A percentile compares a stretch with the other conserved stretches of the same genome.
These are phyloP conservation scores for Ataeniobius toweri DNA, from an alignment of 2,797 vertebrate species.

Conservation along the genomic window DNA sequence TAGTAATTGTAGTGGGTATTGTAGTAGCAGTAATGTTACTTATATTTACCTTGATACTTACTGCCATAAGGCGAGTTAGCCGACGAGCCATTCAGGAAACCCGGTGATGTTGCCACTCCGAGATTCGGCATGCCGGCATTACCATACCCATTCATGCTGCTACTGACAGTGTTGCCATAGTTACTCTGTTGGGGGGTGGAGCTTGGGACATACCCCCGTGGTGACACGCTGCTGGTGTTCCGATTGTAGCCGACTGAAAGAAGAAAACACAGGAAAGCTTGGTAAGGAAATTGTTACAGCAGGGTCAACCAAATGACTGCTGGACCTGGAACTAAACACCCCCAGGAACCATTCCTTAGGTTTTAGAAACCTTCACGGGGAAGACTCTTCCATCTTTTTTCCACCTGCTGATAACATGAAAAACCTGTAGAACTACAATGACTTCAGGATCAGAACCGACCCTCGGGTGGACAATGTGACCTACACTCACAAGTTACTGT, in stretches of 20 bases:
- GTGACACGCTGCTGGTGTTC: constrained; percentile 97
- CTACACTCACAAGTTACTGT: background rate
- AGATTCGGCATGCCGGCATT: constrained; percentile 92
- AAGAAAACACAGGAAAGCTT: constrained; percentile 3
- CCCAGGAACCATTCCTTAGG: background rate
- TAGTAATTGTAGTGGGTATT: background rate
- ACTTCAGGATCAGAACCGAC: background rate
- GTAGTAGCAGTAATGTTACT: background rate
- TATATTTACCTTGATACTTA: constrained; percentile 90
- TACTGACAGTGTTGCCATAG: constrained; percentile 94
- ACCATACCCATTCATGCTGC: constrained; percentile 96
- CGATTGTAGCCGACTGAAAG: constrained; percentile 94
- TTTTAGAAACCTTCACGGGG: background rate
- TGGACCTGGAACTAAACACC: background rate
- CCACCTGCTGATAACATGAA: background rate
- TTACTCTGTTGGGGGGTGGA: constrained; percentile 98
- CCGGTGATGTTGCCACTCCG: constrained; percentile 93
- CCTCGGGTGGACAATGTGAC: background rate
- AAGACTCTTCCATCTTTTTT: background rate
- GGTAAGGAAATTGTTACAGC: background rate
- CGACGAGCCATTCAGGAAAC: constrained; percentile 95
- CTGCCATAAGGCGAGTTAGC: constrained; percentile 98
- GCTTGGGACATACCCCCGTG: constrained; percentile 94
- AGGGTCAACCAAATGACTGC: background rate
- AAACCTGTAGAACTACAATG: background rate